These are phyloP conservation scores for Halcyon badia DNA, from an alignment of 2,797 vertebrate genomes.

Conservation along the genomic window DNA sequence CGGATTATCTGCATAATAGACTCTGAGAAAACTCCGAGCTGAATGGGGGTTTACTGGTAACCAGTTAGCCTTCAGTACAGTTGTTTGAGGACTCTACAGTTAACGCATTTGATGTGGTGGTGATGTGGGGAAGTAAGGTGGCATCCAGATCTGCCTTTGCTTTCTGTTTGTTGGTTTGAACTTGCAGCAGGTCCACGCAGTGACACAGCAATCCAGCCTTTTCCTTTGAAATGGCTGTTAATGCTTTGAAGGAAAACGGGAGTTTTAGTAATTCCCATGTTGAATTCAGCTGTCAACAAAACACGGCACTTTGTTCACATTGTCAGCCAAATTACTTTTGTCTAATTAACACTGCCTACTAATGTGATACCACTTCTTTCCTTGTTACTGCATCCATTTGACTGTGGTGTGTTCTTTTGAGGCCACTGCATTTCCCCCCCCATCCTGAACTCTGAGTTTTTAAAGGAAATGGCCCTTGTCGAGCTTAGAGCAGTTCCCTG, in stretches of 20 bases:
- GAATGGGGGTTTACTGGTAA: neutral
- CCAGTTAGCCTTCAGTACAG: neutral
- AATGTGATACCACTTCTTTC: neutral
- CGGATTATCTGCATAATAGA: neutral
- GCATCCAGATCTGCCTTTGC: neutral
- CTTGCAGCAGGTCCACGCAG: neutral
- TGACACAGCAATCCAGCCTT: neutral
- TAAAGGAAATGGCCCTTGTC: neutral
- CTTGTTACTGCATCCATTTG: neutral
- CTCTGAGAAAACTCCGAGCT: neutral
- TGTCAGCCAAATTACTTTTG: neutral
- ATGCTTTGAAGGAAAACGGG: neutral
- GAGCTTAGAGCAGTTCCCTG: neutral
- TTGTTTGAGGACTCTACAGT: neutral
- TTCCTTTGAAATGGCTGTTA: neutral
- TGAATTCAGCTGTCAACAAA: neutral
- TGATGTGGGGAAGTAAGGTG: neutral
- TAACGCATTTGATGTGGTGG: neutral
- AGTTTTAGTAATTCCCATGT: neutral
- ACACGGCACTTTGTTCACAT: neutral
- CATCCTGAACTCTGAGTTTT: neutral
- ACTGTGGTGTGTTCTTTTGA: neutral
- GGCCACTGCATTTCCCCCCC: accelerated
- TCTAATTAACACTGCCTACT: neutral
- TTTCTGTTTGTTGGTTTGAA: neutral